phyloP scores from a whole-genome alignment of 1,140 invertebrate genomes.

The Drosophila punjabiensis region DNA sequence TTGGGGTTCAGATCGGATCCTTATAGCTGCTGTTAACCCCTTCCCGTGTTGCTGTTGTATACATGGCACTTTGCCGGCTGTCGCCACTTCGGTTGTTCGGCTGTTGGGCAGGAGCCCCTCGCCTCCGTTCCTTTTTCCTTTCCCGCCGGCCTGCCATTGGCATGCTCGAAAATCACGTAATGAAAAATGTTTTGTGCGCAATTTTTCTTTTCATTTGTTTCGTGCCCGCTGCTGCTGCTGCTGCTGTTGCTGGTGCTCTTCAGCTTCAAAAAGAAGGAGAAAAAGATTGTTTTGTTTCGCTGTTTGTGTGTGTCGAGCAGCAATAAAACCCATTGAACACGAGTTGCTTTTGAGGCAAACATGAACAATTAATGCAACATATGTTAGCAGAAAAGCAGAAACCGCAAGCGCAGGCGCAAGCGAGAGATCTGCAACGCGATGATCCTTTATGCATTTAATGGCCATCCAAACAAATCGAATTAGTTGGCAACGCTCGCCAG shows the following conservation, averaged over 20 bases:
- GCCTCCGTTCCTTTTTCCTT: slow-evolving; percentile 4
- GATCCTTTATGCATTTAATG: slow-evolving; percentile 60
- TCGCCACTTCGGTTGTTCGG: slow-evolving; percentile 73
- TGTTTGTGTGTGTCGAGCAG: slow-evolving; percentile 82
- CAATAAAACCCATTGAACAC: slow-evolving; percentile 83
- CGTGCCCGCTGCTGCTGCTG: slow-evolving; percentile 35
- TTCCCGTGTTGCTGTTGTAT: slow-evolving; percentile 59
- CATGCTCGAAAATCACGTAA: slow-evolving; percentile 82
- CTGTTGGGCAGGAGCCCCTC: neutral
- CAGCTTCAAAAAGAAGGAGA: slow-evolving; percentile 12
- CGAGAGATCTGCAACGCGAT: slow-evolving; percentile 36
- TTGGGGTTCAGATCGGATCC: slow-evolving; percentile 46
- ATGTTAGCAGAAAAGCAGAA: slow-evolving; percentile 57
- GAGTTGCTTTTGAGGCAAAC: slow-evolving; percentile 80
- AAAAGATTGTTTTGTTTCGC: slow-evolving; percentile 62
- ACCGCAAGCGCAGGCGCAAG: slow-evolving; percentile 21
- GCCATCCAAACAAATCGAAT: slow-evolving; percentile 66
- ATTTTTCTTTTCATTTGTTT: slow-evolving; percentile 81
- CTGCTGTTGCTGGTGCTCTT: slow-evolving; percentile 21
- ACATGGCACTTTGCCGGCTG: slow-evolving; percentile 81
- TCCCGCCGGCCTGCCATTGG: slow-evolving; percentile 22
- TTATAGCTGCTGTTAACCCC: slow-evolving; percentile 74
- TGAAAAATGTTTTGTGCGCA: slow-evolving; percentile 82
- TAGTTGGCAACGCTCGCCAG: slow-evolving; percentile 60
- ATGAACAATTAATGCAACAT: slow-evolving; percentile 83